These are phyloP conservation scores for Diplolepis rosae DNA, from an alignment of 2,888 invertebrate species.

Conservation along the genomic window DNA sequence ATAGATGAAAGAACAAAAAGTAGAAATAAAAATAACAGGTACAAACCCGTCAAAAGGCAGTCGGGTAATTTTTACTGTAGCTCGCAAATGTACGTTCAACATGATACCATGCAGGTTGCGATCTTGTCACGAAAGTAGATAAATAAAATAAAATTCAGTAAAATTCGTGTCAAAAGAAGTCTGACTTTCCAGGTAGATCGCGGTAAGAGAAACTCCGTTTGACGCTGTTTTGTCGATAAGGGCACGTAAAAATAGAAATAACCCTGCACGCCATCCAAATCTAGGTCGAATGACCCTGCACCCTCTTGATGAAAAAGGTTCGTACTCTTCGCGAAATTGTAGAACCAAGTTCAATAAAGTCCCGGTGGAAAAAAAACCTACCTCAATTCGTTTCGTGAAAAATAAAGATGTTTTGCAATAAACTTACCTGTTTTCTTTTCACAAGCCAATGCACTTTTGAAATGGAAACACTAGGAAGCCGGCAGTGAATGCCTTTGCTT, in stretches of 20 bases:
- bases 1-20: not conserved
- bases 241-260: conserved; percentile 51
- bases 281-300: conserved; percentile 44
- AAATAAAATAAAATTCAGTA: not conserved
- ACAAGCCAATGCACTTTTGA: conserved; percentile 54
- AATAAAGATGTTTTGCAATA: conserved; percentile 42
- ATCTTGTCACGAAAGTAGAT: not conserved
- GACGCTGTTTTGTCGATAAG: conserved; percentile 70
- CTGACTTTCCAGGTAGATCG: not conserved
- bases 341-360: not conserved
- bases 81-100: conserved; percentile 56
- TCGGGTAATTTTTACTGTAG: conserved; percentile 65
- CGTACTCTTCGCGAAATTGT: conserved; percentile 14
- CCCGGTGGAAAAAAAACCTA: not conserved
- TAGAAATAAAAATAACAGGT: not conserved
- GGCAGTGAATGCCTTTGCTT: conserved; percentile 39
- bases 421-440: conserved; percentile 59
- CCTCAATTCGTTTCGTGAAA: too few relatives aligned
- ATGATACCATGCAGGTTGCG: conserved; percentile 5
- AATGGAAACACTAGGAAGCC: conserved; percentile 46
- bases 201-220: conserved; percentile 58
- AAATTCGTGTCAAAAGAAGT: not conserved
- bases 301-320: conserved; percentile 1
- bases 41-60: conserved; percentile 58
- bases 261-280: conserved; percentile 54